Evolutionary conservation across 2,113 vertebrate genomes (phyloP), one percentile per base, ranked within the genome.

Genomic region (Gymnorhina tibicen): DNA sequence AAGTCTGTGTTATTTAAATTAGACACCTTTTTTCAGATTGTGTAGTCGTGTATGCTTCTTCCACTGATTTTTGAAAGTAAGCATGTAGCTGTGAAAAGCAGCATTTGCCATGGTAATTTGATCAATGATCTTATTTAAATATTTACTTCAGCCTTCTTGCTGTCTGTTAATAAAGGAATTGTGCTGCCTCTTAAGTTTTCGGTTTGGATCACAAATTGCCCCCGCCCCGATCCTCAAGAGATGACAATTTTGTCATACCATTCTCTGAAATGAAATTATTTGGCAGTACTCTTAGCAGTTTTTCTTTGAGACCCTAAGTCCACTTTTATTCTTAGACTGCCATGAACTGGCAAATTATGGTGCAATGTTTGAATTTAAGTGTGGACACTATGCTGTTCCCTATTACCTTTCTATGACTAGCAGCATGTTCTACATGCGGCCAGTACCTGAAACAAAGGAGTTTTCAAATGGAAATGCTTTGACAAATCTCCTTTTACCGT

Each of bases 1-100:
- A 82, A 79, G 64, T 58, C 10, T 66, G 32, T 73, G 33, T 90
- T 89, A 64, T 46, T 94, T 83, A 75, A 67, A 77, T 75, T 53
- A 67, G 47, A 87, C 24, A 46, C 33, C 21, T 78, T 69, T 89
- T 84, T 87, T 75, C 70, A 88, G 69, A 84, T 84, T 87, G 35
- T 85, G 18, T 68, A 75, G n/a, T 79, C 49, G 64, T 87, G 12
- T 85, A 35, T 63, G 73, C 83, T 33, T 72, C 28, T 89, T 88
- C 16, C 20, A 85, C 23, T 97, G 69, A 81, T 53, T 74, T 87
- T 89, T 37, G 15, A 24, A 87, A 85, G 22, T 72, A 59, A 78
- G 52, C 53, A n/a, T 63, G 23, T 85, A 89, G 56, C 74, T 78
- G 30, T 55, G 82, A 88, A 96, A 92, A 96, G 50, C 32, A 66